Evolutionary conservation across 2,113 vertebrate genomes (phyloP), one percentile per base, ranked within the genome.

Genomic region (Agapornis roseicollis): DNA sequence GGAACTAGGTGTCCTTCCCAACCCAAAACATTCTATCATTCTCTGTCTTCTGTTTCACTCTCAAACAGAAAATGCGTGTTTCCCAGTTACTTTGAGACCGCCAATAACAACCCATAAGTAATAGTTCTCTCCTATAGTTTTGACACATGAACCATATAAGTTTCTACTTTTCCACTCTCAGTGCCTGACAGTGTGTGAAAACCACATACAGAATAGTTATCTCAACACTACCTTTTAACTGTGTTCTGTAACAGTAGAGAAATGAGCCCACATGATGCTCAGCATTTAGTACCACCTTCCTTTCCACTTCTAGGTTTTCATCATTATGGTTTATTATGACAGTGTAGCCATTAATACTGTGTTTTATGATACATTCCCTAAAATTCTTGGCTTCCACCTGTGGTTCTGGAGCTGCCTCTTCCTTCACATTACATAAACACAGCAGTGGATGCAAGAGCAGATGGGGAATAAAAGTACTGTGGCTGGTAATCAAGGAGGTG

Each of bases 1-100:
- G 55, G 55, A 58, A 58, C 55, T 58, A 23, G 55, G 7, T 58
- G 55, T 58, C 55, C 20, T 58, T n/a, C 55, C 20, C 13, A 58
- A n/a, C 6, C 55, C 55, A n/a, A n/a, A 58, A 8, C 33, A 58
- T 15, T 58, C 55, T 58, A 14, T n/a, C 13, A n/a, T 58, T n/a
- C 12, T 55, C 28, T 70, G 19, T 65, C 55, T n/a, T 56, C 31
- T 1, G 0, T 37, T 29, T 61, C 55, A 53, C 29, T 31, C 31
- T 69, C n/a, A n/a, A 47, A 52, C 7, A 37, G 44, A 53, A 60
- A 7, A 27, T 2, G 15, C 11, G 1, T 1, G 0, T 69, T 58
- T 79, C 17, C 52, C 49, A 37, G 37, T 69, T 58, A 31, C 27
- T 15, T 17, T 64, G 61, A 70, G 53, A 58, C n/a, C 44, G 24